These are phyloP conservation scores for Clepsis dumicolana DNA, from an alignment of 2,888 invertebrate genomes.

Conservation along the genomic window DNA sequence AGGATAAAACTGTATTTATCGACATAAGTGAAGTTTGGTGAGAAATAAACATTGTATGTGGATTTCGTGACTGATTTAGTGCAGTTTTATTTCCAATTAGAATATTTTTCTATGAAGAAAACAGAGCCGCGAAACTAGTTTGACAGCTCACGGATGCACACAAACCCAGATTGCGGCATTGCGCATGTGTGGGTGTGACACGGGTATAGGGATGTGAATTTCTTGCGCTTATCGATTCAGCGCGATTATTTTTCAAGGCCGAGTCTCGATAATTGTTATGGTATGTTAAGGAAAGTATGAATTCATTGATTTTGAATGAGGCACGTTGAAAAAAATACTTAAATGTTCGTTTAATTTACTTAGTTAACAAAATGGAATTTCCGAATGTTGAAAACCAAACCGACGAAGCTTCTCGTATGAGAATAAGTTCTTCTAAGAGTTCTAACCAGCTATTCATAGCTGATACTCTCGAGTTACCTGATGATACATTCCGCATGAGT, in stretches of 20 bases:
- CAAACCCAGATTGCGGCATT: conserved; percentile 54
- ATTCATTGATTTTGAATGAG: neutral
- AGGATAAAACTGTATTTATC: conserved; percentile 65
- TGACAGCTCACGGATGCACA: conserved; percentile 78
- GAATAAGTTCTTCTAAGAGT: conserved; percentile 55
- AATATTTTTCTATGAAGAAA: conserved; percentile 52
- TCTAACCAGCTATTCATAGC: conserved; percentile 69
- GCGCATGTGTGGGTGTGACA: conserved; percentile 71
- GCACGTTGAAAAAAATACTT: conserved; percentile 6
- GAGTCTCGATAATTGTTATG: conserved; percentile 50
- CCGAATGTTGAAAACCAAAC: conserved; percentile 56
- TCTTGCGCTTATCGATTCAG: conserved; percentile 81
- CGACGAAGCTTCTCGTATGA: conserved; percentile 54
- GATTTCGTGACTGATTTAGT: conserved; percentile 48
- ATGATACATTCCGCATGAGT: conserved; percentile 77
- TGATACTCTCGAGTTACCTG: conserved; percentile 70
- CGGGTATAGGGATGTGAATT: conserved; percentile 76
- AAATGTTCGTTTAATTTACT: conserved; percentile 34
- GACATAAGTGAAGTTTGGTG: conserved; percentile 50
- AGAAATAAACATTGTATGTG: conserved; percentile 53
- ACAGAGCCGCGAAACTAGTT: conserved; percentile 77
- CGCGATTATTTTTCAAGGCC: conserved; percentile 74
- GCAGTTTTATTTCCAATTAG: conserved; percentile 52
- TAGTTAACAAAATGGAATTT: conserved; percentile 63
- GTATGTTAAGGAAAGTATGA: conserved; percentile 12